Conservation (phyloP, 2,888 invertebrate species). For the Hirtodrosophila confusa region DNA sequence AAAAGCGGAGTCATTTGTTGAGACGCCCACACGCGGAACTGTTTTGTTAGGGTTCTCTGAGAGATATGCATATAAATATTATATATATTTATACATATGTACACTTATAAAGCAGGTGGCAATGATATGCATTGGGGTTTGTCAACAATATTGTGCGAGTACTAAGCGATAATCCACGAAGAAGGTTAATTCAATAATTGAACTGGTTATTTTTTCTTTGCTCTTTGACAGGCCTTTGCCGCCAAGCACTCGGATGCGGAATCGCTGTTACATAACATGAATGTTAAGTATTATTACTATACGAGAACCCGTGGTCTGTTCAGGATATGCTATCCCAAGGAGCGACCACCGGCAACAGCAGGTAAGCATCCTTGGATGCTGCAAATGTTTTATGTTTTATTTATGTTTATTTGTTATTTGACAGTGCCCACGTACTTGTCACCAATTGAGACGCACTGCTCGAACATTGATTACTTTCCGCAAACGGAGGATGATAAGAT, state of each 20-base stretch:
- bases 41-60: conserved; percentile 4
- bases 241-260: conserved; percentile 89
- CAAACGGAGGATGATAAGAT: conserved; percentile 82
- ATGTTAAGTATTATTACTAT: conserved; percentile 94
- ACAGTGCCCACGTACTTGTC: conserved; percentile 94
- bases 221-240: conserved; percentile 88
- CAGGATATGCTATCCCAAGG: conserved; percentile 97
- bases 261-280: conserved; percentile 90
- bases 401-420: too few species aligned
- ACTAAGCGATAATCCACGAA: conserved; percentile 14
- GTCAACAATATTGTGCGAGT: background rate
- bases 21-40: conserved; percentile 44
- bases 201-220: conserved; percentile 1
- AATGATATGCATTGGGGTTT: conserved; percentile 10
- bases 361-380: conserved; percentile 85
- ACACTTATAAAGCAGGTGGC: conserved; percentile 19
- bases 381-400: too few species aligned
- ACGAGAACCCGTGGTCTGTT: conserved; percentile 97
- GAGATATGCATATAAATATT: background rate
- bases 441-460: conserved; percentile 97
- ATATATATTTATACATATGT: background rate
- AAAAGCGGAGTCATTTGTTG: conserved; percentile 16
- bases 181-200: conserved; percentile 19
- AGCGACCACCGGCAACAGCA: conserved; percentile 89
- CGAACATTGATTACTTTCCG: conserved; percentile 97